Evolutionary conservation across 2,888 invertebrate species (phyloP), one percentile per base, ranked within the genome.

Genomic region (Pyralis farinalis): DNA sequence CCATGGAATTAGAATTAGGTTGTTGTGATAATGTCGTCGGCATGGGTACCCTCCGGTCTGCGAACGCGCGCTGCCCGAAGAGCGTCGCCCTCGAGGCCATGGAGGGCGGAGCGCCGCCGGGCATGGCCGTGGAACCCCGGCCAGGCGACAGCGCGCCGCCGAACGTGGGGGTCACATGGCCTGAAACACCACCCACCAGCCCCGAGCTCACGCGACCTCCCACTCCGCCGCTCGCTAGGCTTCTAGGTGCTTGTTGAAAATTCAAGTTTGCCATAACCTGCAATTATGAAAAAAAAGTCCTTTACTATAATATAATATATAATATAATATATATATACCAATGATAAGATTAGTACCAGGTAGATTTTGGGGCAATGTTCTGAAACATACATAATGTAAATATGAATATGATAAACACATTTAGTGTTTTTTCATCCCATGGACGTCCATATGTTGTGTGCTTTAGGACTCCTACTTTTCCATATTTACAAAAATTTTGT

Each of bases 251-350:
- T 90, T 94, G 94, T 87, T 94, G 94, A 91, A 96, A 95, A 91
- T 96, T 96, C 93, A 96, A 92, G 92, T 96, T 96, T 91, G 96
- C 96, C 96, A 96, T 96, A 93, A 94, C 95, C 95, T 91, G 87
- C 8, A 76, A 84, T 10, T 33, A 3, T n/a, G n/a, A 16, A 6
- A 22, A 34, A 34, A 10, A 3, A 22, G 12, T 29, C 28, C 20
- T 21, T 20, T 20, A 30, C 30, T 9, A 30, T 16, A 36, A 5
- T 7, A 22, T 16, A 16, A 16, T 3, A n/a, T n/a, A n/a, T n/a
- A n/a, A n/a, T n/a, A n/a, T n/a, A n/a, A n/a, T n/a, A n/a, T n/a
- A n/a, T n/a, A n/a, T n/a, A n/a, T 4, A 16, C 16, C 4, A 16
- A 16, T 16, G 16, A 16, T 16, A 3, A 16, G 16, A 16, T 16